Evolutionary conservation across 2,113 vertebrate genomes (phyloP).

Genomic region (Plectropomus leopardus): DNA sequence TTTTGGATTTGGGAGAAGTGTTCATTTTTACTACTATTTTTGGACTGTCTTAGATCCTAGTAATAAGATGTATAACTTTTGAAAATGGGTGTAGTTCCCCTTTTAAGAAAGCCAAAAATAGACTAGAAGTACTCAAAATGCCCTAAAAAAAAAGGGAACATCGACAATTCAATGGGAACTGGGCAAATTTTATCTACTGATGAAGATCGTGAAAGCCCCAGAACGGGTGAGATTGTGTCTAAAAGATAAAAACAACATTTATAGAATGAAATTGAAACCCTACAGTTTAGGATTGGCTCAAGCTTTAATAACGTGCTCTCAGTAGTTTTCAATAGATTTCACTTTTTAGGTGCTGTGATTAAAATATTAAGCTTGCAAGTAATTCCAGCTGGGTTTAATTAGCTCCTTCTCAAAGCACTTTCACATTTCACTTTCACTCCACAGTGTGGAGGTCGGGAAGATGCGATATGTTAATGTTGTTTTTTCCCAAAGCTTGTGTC

Average conservation of each 20-base stretch:
- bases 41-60: too few relatives aligned
- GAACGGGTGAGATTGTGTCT: not conserved
- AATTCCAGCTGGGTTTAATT: slow-evolving; percentile 15
- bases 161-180: not conserved
- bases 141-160: too few relatives aligned
- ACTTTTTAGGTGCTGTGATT: not conserved
- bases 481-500: slow-evolving; percentile 1
- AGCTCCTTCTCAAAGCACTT: not conserved
- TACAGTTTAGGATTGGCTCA: not conserved
- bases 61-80: too few relatives aligned
- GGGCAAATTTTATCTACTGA: not conserved
- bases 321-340: not conserved
- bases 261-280: not conserved
- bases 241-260: not conserved
- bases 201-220: not conserved
- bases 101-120: too few relatives aligned
- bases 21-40: too few relatives aligned
- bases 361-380: not conserved
- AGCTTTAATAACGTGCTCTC: not conserved
- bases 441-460: not conserved
- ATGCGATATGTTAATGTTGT: not conserved
- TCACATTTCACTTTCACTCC: too few relatives aligned
- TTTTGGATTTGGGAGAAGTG: too few relatives aligned
- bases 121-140: too few relatives aligned
- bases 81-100: too few relatives aligned